Evolutionary conservation across 1,140 invertebrate genomes (phyloP), one percentile per base, ranked within the genome.

Genomic region (Macrobrachium nipponense): DNA sequence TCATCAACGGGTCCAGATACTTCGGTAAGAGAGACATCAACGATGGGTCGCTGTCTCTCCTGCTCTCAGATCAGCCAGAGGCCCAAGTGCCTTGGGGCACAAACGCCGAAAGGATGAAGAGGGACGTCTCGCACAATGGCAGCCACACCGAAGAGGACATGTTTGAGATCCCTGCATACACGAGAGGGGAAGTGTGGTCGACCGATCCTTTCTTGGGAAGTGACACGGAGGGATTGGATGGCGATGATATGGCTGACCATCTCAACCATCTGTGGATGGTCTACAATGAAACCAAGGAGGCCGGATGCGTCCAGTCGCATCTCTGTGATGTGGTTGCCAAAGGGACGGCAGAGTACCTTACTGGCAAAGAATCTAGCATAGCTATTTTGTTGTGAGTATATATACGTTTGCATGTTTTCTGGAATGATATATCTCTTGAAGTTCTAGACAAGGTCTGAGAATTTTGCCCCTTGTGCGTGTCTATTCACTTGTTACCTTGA

Each of bases 31-130:
- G 81, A 0, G 81, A 83, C 81, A 83, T 83, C 60, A 73, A 73
- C 4, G 81, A 83, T n/a, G 81, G 81, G 18, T 83, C 81, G 0
- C 72, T 83, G 0, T 83, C 81, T 14, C 81, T 83, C 36, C 75
- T 72, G 81, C 70, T 62, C 72, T 83, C 81, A 0, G 81, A 83
- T 43, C 5, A 66, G 18, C 81, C 81, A 11, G 60, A 73, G 60
- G n/a, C 18, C 11, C 15, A 60, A 5, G 20, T 62, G 44, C 72
- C 72, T 10, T 51, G 59, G 58, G 72, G 72, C 81, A 60, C 27
- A n/a, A 76, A 43, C 60, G 60, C 76, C n/a, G 58, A 76, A 20
- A 20, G 68, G 2, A 82, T 82, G 80, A 73, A 61, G 70, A 70
- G 81, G 23, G 59, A 75, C 59, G 81, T 73, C n/a, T 17, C 72